These are phyloP conservation scores for Perdita meconis DNA, from an alignment of 2,888 invertebrate species.

Conservation along the genomic window DNA sequence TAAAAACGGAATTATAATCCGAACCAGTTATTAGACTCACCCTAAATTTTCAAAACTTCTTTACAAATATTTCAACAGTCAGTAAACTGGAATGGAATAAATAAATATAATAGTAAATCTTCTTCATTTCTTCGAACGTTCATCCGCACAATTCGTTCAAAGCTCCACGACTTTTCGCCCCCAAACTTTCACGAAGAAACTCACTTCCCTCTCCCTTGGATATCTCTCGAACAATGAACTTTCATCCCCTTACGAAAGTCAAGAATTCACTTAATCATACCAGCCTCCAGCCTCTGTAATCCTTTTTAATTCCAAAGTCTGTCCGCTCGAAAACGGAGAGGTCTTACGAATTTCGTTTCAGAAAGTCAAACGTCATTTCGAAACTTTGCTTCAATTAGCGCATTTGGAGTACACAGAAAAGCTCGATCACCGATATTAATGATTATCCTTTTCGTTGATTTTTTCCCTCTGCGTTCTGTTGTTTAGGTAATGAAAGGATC, in stretches of 20 bases:
- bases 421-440: neutral
- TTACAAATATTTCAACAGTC: no score
- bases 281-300: neutral
- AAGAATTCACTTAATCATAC: slow-evolving; percentile 35
- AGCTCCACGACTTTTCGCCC: neutral
- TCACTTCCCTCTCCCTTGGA: neutral
- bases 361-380: slow-evolving; percentile 5
- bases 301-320: neutral
- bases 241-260: neutral
- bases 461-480: slow-evolving; percentile 6
- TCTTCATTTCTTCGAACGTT: slow-evolving; percentile 22
- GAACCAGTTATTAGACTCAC: no score
- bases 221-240: slow-evolving; percentile 27
- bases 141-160: slow-evolving; percentile 28
- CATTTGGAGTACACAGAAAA: neutral
- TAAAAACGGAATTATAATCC: no score
- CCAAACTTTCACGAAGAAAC: slow-evolving; percentile 28
- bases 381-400: neutral
- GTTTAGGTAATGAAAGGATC: slow-evolving; percentile 14
- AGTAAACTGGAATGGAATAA: no score
- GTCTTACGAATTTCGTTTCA: slow-evolving; percentile 8
- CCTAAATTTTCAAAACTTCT: no score
- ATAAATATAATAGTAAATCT: no score
- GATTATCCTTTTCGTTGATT: neutral
- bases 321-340: neutral